Percentiles rank a stretch among this genome's conserved stretches.
Conservation (phyloP, 2,113 vertebrate genomes). For the Coracopsis vasa region DNA sequence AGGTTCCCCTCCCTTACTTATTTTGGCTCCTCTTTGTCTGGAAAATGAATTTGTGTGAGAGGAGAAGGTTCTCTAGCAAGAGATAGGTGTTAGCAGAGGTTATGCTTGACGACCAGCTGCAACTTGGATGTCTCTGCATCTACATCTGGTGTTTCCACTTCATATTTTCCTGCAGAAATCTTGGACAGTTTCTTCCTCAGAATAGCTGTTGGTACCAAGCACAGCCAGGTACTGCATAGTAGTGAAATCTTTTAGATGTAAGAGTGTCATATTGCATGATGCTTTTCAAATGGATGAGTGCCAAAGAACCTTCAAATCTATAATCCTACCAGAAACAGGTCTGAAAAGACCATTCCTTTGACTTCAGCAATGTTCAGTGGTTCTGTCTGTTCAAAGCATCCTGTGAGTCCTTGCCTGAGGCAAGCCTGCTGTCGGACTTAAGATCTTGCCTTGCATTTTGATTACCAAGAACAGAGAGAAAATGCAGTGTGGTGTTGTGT, state of each 20-base stretch:
- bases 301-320: background rate
- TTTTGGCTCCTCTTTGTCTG: background rate
- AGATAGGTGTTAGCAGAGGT: background rate
- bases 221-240: background rate
- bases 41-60: background rate
- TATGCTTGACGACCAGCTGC: background rate
- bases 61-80: background rate
- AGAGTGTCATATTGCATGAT: background rate
- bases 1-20: background rate
- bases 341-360: background rate
- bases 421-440: background rate
- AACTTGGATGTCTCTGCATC: background rate
- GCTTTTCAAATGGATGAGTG: background rate
- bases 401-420: background rate
- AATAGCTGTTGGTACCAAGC: background rate
- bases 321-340: background rate
- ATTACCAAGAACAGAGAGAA: background rate
- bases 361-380: background rate
- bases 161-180: background rate
- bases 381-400: background rate
- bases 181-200: background rate
- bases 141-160: background rate
- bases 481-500: rapidly evolving
- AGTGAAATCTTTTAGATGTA: background rate
- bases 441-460: background rate